A percentile compares a stretch with the other conserved stretches of the same genome.
Evolutionary conservation across 2,888 invertebrate genomes (phyloP).

Genomic region (Cryptosula pallasiana): DNA sequence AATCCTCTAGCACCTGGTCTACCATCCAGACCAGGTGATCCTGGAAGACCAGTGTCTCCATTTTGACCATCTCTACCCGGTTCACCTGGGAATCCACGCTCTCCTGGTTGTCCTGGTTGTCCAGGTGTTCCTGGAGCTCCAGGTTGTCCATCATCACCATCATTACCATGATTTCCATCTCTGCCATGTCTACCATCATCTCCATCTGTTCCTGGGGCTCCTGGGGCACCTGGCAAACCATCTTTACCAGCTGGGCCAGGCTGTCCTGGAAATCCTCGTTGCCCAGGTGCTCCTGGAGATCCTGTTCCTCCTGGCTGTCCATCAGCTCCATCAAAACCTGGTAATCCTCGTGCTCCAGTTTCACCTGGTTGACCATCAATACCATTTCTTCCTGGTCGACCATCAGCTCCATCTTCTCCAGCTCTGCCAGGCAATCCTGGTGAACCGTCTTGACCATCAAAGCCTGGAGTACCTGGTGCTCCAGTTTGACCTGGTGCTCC

Average conservation of each 20-base stretch:
- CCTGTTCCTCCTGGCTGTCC: neutral
- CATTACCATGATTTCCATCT: slow-evolving; percentile 22
- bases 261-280: slow-evolving; percentile 23
- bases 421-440: neutral
- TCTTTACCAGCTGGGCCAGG: slow-evolving; percentile 23
- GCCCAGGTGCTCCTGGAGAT: neutral
- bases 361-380: slow-evolving; percentile 23
- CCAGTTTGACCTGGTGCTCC: slow-evolving; percentile 4
- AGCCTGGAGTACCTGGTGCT: slow-evolving; percentile 17
- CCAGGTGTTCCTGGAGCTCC: slow-evolving; percentile 25
- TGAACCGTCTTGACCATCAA: slow-evolving; percentile 3
- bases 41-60: neutral
- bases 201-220: slow-evolving; percentile 26
- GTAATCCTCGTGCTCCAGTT: neutral
- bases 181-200: slow-evolving; percentile 16
- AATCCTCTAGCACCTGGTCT: neutral
- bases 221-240: slow-evolving; percentile 26
- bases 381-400: slow-evolving; percentile 21
- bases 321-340: neutral
- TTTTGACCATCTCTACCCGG: slow-evolving; percentile 22
- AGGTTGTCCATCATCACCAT: slow-evolving; percentile 23
- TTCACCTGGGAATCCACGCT: neutral
- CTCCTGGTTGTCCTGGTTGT: slow-evolving; percentile 25
- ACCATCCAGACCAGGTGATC: slow-evolving; percentile 15
- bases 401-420: neutral